Conservation (phyloP, 2,888 invertebrate species). For the Acanthococcus lagerstroemiae region DNA sequence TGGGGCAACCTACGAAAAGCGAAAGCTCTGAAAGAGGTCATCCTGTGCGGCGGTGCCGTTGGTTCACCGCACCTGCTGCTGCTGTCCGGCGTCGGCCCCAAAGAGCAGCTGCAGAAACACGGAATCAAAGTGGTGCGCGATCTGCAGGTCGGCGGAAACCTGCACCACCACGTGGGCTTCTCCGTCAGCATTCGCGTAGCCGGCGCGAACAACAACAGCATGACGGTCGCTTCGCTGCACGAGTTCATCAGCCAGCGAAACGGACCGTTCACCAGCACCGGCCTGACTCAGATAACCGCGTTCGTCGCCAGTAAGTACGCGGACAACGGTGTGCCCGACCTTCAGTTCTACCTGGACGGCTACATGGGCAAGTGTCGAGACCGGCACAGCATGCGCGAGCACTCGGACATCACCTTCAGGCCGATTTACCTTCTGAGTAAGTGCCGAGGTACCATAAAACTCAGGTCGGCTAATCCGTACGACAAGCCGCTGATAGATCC, state of each 20-base stretch:
- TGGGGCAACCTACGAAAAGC: conserved; percentile 42
- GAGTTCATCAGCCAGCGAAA: conserved; percentile 41
- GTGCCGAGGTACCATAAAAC: conserved; percentile 40
- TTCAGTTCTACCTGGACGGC: conserved; percentile 44
- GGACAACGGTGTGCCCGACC: conserved; percentile 40
- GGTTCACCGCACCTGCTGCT: conserved; percentile 58
- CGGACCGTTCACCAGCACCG: conserved; percentile 43
- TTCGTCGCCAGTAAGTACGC: conserved; percentile 42
- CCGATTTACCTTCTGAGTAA: conserved; percentile 41
- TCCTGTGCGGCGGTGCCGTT: conserved; percentile 56
- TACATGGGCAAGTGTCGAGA: conserved; percentile 11
- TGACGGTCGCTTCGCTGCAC: conserved; percentile 39
- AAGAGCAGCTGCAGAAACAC: conserved; percentile 44
- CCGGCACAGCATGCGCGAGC: conserved; percentile 32
- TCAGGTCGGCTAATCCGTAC: conserved; percentile 44
- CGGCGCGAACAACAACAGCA: conserved; percentile 31
- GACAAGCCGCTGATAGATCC: conserved; percentile 47
- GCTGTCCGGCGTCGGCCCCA: conserved; percentile 56
- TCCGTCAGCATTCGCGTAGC: conserved; percentile 35
- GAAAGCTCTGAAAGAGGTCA: conserved; percentile 52
- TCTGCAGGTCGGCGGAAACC: conserved; percentile 48
- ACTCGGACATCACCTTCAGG: conserved; percentile 32
- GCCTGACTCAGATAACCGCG: conserved; percentile 43
- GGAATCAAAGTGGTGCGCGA: conserved; percentile 44
- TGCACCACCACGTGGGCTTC: conserved; percentile 47